Evolutionary conservation across 2,888 invertebrate genomes (phyloP), one percentile per base, ranked within the genome.

Genomic region (Incurvaria masculella): DNA sequence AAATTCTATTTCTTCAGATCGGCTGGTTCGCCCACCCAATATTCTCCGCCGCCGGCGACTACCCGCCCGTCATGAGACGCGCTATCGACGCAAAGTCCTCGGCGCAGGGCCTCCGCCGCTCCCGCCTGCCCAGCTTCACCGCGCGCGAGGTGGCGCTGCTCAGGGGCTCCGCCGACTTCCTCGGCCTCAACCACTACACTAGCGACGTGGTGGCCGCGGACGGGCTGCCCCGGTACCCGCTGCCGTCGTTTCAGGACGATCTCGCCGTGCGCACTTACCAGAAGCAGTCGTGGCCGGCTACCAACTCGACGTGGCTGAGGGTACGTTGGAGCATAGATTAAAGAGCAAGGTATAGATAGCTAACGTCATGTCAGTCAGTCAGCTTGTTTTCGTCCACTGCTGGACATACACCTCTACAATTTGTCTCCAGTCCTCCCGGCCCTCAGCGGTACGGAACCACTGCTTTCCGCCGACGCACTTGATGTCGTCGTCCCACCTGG

Each of bases 131-230:
- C 0, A 60, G 59, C 49, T 86, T 88, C 58, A 84, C 83, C 1
- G 39, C 59, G 0, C 72, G 82, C 19, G 87, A 89, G 69, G 71
- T 87, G 8, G 61, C 68, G 10, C 68, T 72, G 47, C 80, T 90
- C 19, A 68, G 65, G 27, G 84, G 81, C 0, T 83, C 88, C 1
- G 75, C 79, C 1, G 91, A 93, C 61, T 89, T 87, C 65, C 72
- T 91, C 45, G 90, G 89, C 1, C 61, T 91, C 17, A 91, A 91
- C 61, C 82, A 86, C 50, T 92, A 92, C 61, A 85, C 87, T 1
- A 78, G 84, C 0, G 72, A 69, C 52, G 55, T 84, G 57, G 74
- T 68, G 2, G 65, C 65, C 1, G 67, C 68, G 19, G 61, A 61
- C 1, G 49, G 50, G 1, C 55, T 57, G 1, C 71, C 68, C 47